Percentiles rank a stretch among this genome's conserved stretches.
Evolutionary conservation across 2,113 vertebrate species (phyloP).

Genomic region (Romanogobio albipinnatus): DNA sequence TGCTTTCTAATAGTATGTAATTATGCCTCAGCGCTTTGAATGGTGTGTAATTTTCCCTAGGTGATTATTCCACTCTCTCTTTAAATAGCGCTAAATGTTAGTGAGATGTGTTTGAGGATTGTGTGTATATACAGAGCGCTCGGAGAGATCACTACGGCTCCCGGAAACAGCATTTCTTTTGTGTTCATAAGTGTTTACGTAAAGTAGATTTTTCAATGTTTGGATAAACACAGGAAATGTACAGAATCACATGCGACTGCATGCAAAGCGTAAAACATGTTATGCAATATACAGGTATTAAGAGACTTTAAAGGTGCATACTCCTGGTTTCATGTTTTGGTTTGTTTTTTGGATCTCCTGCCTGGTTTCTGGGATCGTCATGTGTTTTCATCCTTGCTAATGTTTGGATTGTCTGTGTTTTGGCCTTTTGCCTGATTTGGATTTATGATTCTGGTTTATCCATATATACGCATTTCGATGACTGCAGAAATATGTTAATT

Average conservation of each 20-base stretch:
- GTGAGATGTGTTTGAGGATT: neutral
- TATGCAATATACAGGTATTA: neutral
- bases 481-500: no score
- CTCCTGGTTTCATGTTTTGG: neutral
- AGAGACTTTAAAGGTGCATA: neutral
- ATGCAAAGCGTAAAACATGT: neutral
- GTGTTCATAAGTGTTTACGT: neutral
- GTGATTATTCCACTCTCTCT: constrained; percentile 3
- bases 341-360: no score
- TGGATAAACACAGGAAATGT: no score
- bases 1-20: constrained; percentile 36
- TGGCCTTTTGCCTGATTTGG: no score
- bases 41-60: constrained; percentile 21
- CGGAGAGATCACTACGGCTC: neutral
- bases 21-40: constrained; percentile 29
- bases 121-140: neutral
- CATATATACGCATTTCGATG: no score
- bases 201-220: no score
- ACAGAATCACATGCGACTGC: neutral
- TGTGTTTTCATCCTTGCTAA: no score
- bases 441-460: no score
- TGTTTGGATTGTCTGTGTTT: no score
- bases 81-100: constrained; percentile 7
- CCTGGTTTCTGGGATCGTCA: no score
- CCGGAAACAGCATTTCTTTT: neutral